Evolutionary conservation across 2,797 vertebrate genomes (phyloP), one percentile per base, ranked within the genome.

Genomic region (Sebastes baramenuke): DNA sequence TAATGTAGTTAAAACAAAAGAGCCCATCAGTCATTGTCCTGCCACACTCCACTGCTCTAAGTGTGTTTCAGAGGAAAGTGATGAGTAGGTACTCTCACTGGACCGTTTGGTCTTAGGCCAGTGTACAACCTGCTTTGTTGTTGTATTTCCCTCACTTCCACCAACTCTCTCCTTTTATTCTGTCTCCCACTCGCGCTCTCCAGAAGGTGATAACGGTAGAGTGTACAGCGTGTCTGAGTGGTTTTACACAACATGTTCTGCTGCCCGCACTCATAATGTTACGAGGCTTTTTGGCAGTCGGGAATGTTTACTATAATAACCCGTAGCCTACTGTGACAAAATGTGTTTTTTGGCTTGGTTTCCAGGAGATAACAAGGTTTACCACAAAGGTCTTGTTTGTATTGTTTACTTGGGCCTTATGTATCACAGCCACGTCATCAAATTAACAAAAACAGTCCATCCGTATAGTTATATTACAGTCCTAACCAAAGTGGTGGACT

Each of bases 81-180:
- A 89, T 87, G 88, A 88, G 86, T 75, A 22, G 70, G 83, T 85
- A 36, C 75, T 81, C 68, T 75, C 58, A 3, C 30, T 4, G 62
- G 72, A 76, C 75, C 54, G 60, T 64, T 87, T 89, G 87, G 79
- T 84, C 79, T 64, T 1, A 24, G 72, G 86, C 89, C 88, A 90
- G 56, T 27, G 32, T 80, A 56, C 59, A 81, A n/a, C 20, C 25
- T 64, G 62, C 77, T 80, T 67, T 79, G 42, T 58, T 83, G 61
- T 67, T 83, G 32, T 77, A 29, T 83, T 77, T 79, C 3, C 42
- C 58, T 72, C 65, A 29, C 22, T 60, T 55, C 62, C 77, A 72
- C 55, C 20, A 27, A 30, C 71, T 55, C 68, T 59, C 71, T 69
- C 55, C 10, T 2, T 75, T 62, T 79, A 36, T 77, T 38, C 46